phyloP scores from a whole-genome alignment of 1,140 invertebrate genomes.

The Cheumatopsyche charites region DNA sequence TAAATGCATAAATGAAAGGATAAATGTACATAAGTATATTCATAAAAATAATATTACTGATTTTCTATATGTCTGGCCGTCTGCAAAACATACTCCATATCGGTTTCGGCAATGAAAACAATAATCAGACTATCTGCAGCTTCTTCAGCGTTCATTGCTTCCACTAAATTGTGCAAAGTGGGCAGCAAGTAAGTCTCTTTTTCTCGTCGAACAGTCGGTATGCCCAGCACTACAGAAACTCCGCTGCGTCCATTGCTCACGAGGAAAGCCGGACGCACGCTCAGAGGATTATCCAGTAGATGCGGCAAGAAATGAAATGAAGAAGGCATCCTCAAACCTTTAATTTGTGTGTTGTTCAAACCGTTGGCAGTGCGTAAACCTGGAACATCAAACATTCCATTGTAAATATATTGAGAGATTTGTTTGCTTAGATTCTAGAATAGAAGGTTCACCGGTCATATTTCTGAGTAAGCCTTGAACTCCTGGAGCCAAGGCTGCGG shows the following conservation, averaged over 20 bases:
- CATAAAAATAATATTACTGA: slow-evolving; percentile 61
- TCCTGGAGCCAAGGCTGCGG: slow-evolving; percentile 58
- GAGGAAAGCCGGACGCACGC: slow-evolving; percentile 78
- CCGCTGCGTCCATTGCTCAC: slow-evolving; percentile 76
- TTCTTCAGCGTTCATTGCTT: slow-evolving; percentile 79
- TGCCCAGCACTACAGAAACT: slow-evolving; percentile 80
- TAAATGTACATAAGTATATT: not conserved
- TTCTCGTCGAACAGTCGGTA: slow-evolving; percentile 87
- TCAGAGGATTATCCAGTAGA: slow-evolving; percentile 78
- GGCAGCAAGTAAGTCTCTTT: slow-evolving; percentile 88
- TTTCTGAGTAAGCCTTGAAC: slow-evolving; percentile 60
- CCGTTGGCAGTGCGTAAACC: slow-evolving; percentile 55
- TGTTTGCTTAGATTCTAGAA: no score
- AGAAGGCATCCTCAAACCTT: slow-evolving; percentile 69
- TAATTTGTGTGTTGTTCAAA: slow-evolving; percentile 51
- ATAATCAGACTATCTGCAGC: slow-evolving; percentile 84
- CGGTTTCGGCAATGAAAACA: slow-evolving; percentile 88
- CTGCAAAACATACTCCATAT: slow-evolving; percentile 72
- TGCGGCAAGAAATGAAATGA: slow-evolving; percentile 89
- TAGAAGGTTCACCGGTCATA: slow-evolving; percentile 45
- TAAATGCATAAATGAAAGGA: not conserved
- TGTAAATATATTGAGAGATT: no score
- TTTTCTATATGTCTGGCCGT: slow-evolving; percentile 77
- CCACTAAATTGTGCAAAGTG: slow-evolving; percentile 86
- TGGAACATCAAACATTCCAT: no score